Evolutionary conservation across 2,888 invertebrate genomes (phyloP), one percentile per base, ranked within the genome.

Genomic region (Hemistola chrysoprasaria): DNA sequence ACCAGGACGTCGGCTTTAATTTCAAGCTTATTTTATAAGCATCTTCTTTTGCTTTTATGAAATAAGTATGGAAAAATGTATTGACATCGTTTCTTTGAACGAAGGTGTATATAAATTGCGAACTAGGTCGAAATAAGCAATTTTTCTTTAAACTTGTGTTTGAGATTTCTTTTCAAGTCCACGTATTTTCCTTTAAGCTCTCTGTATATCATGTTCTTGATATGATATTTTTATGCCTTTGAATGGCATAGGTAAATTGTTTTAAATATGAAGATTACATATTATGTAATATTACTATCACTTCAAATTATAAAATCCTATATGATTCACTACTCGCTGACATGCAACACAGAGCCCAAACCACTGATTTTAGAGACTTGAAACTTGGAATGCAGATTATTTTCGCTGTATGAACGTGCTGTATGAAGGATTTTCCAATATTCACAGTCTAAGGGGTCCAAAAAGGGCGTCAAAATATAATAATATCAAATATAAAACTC

Each of bases 21-120:
- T 46, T 48, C 25, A 32, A 27, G 38, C 43, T 43, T 41, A 47
- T 40, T 32, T 38, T 34, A 33, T 27, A 10, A 43, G 32, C 16
- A 23, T 23, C 23, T 34, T 21, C 11, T 11, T 29, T 40, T 16
- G 23, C 32, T 27, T 44, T 44, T 30, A 36, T 40, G 22, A 40
- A 40, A 40, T 29, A 29, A 29, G 29, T 33, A 37, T 32, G 30
- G 37, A 36, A 37, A 9, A 33, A 40, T 37, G 20, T 46, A 40
- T 46, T 40, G 40, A 29, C 30, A 24, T 7, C 40, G 25, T 37
- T 36, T 25, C 37, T 46, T 46, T 37, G 34, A 46, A 25, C 3
- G 22, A 24, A 22, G 21, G 25, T 21, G 22, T 26, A 11, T n/a
- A n/a, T 26, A 20, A 26, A 7, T 32, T 33, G 16, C 2, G 16